Base-by-base conservation (phyloP, 2,797 vertebrate genomes). In the Benthosema pterotum region DNA sequence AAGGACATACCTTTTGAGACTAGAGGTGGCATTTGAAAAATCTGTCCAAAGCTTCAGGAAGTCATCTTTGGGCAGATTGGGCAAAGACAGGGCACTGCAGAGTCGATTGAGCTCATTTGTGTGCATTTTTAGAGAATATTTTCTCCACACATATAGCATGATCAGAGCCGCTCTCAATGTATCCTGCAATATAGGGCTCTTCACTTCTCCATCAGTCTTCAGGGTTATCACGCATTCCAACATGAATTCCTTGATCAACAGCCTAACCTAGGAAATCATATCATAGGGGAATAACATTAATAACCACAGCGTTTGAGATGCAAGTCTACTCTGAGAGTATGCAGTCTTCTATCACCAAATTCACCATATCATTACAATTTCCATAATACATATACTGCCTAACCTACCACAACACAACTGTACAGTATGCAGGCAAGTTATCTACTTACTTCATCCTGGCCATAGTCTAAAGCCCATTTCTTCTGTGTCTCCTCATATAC, bases 141-240 rank as follows among this genome's bases (percentile, higher is more conserved):
- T 0, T 0, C 0, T 65, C 14, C 69, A 61, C 0, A 92, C 38
- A 0, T 0, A 0, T 0, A 96, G 71, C 66, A 89, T 63, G 28
- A 94, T 75, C 18, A 96, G 56, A 2, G 93, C 96, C 14, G 93
- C 81, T 8, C 74, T 83, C 50, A 96, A 13, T 2, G 67, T 86
- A 1, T 90, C 93, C 22, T 65, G 2, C 19, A 92, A 64, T 0
- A 86, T 81, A 0, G 0, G 0, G 0, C 43, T 42, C 4, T 61
- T 52, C 0, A 51, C 52, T 0, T 67, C 13, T 0, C 13, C 3
- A 0, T 85, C 71, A 7, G 11, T 11, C 1, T 65, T 73, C 0
- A 38, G 13, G 3, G 89, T 90, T 2, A 0, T 49, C 51, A 91
- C 57, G 0, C 54, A 49, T 22, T 53, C 45, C 11, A 14, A 57